Base-by-base conservation (phyloP, 2,797 vertebrate genomes). In the Macrochelys suwanniensis region DNA sequence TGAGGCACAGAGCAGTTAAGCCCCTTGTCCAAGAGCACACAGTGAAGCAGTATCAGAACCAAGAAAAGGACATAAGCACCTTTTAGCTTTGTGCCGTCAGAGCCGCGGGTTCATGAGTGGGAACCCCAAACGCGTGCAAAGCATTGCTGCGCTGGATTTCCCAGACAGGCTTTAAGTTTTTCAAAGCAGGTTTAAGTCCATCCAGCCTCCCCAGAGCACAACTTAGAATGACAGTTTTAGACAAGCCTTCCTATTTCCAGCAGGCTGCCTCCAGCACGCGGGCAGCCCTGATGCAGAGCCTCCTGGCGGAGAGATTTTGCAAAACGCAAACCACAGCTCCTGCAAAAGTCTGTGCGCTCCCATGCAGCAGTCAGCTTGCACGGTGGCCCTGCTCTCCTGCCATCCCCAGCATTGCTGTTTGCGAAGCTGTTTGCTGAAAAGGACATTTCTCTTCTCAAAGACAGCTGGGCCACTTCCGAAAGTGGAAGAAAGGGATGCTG, bases 161-260 rank as follows among this genome's bases (percentile, higher is more conserved):
- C 78, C 23, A 51, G 71, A 76, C 21, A 0, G 2, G 15, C 37
- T 25, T 71, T 53, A 12, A 25, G 3, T 21, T 15, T 51, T 21
- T 51, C 12, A 59, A 1, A 0, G 0, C 6, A 10, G 11, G 80
- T 10, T 1, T 25, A 10, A 80, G 7, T 31, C 80, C 85, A 78
- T 92, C 5, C 12, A 10, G 0, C 5, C 31, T 49, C 33, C 42
- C 81, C 53, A 1, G 3, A 59, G 3, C 56, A 89, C 76, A 4
- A 0, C 56, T 88, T 49, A 71, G 78, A 6, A 3, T 0, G 0
- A 7, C 0, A 13, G n/a, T 25, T 71, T 4, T 7, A 31, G 86
- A 56, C 10, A 4, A 6, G 21, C 61, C 2, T 65, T 6, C 3
- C 7, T 13, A 16, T 28, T 57, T n/a, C 71, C 77, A 16, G 50